Percentiles rank a stretch among this genome's conserved stretches.
Evolutionary conservation across 2,113 vertebrate species (phyloP).

Genomic region (Pseudopodoces humilis): DNA sequence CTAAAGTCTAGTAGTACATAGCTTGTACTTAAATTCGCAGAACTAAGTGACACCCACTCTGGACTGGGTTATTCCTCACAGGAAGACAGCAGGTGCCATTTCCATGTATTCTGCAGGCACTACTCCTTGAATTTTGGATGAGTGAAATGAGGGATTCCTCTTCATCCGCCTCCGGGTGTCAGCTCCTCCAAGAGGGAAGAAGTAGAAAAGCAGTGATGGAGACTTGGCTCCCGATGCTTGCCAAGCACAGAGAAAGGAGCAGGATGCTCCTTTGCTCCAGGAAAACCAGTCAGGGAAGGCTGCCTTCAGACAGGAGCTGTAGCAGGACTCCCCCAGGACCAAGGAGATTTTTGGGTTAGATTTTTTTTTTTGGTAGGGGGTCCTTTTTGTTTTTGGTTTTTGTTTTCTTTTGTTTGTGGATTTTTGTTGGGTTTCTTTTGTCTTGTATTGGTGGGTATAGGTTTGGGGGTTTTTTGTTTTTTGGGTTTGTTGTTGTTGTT

Average conservation of each 20-base stretch:
- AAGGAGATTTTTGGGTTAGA: not conserved
- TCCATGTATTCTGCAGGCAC: not conserved
- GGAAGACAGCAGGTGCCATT: not conserved
- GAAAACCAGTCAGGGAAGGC: not conserved
- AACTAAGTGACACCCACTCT: not conserved
- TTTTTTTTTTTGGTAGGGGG: no score
- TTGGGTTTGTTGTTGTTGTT: not conserved
- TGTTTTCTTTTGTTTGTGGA: no score
- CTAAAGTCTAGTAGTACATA: not conserved
- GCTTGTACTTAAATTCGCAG: not conserved
- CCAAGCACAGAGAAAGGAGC: not conserved
- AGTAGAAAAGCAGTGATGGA: not conserved
- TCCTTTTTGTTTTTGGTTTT: not conserved
- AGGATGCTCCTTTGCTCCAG: not conserved
- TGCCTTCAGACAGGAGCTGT: not conserved
- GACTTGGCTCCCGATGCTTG: rapidly evolving
- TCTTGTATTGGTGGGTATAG: not conserved
- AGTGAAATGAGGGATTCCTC: not conserved
- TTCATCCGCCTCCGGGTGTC: not conserved
- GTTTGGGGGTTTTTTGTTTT: not conserved
- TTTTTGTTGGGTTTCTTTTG: not conserved
- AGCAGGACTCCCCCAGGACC: not conserved
- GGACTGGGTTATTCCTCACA: not conserved
- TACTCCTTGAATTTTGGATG: not conserved
- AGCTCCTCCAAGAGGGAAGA: not conserved